A percentile compares a stretch with the other conserved stretches of the same genome.
phyloP scores from a whole-genome alignment of 1,140 invertebrate genomes.

The Riptortus pedestris region DNA sequence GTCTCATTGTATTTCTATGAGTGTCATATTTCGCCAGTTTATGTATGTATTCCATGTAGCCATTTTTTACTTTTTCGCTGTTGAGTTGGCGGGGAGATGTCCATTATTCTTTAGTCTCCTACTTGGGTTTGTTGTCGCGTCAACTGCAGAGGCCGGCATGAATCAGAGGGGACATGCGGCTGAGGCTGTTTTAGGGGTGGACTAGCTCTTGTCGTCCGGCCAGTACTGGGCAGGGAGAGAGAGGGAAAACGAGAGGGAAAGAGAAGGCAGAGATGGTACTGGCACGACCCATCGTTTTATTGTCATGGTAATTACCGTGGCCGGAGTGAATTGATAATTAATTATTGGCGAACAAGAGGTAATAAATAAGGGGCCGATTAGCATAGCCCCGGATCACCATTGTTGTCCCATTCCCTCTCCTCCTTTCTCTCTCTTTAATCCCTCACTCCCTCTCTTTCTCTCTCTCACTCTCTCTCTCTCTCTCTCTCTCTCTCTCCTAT shows the following conservation, averaged over 20 bases:
- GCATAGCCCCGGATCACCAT: slow-evolving; percentile 26
- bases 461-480: slow-evolving; percentile 32
- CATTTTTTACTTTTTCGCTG: neutral
- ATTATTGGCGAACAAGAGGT: slow-evolving; percentile 28
- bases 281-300: slow-evolving; percentile 23
- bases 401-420: slow-evolving; percentile 5
- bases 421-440: slow-evolving; percentile 20
- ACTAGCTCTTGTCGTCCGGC: neutral
- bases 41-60: neutral
- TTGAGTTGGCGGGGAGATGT: neutral
- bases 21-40: neutral
- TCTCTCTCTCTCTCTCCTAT: slow-evolving; percentile 8
- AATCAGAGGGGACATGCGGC: neutral
- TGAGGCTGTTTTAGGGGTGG: neutral
- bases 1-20: neutral
- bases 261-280: slow-evolving; percentile 16
- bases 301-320: slow-evolving; percentile 24
- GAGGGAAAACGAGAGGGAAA: neutral
- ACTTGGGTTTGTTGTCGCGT: neutral
- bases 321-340: slow-evolving; percentile 27
- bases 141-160: slow-evolving; percentile 2
- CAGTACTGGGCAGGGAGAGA: slow-evolving; percentile 2
- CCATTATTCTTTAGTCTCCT: slow-evolving; percentile 9
- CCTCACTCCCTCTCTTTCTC: slow-evolving; percentile 23
- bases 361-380: slow-evolving; percentile 27